These are phyloP conservation scores for Dreissena polymorpha DNA, from an alignment of 1,140 invertebrate species.

Conservation along the genomic window DNA sequence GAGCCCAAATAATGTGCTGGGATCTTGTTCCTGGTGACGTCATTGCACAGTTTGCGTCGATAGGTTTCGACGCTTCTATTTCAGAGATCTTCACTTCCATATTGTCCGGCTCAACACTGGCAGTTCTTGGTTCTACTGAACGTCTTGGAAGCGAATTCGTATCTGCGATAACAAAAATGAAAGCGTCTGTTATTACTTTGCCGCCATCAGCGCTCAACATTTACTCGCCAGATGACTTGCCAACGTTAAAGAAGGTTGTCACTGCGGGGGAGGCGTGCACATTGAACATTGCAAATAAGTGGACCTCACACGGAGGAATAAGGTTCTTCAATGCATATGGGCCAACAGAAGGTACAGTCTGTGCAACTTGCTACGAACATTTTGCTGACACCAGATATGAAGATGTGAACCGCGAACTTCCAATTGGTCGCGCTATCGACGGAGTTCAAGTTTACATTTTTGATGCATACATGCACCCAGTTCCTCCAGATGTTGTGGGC, in stretches of 20 bases:
- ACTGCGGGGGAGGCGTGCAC: slow-evolving; percentile 68
- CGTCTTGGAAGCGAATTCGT: slow-evolving; percentile 65
- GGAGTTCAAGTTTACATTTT: slow-evolving; percentile 63
- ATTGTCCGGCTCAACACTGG: slow-evolving; percentile 61
- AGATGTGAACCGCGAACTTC: slow-evolving; percentile 60
- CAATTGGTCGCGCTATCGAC: slow-evolving; percentile 61
- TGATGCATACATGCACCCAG: slow-evolving; percentile 66
- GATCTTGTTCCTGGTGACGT: slow-evolving; percentile 55
- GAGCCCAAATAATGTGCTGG: slow-evolving; percentile 61
- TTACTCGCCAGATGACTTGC: slow-evolving; percentile 61
- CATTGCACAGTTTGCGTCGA: slow-evolving; percentile 66
- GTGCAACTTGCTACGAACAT: slow-evolving; percentile 64
- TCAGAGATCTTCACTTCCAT: slow-evolving; percentile 67
- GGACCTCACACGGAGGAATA: slow-evolving; percentile 53
- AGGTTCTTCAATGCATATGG: slow-evolving; percentile 68
- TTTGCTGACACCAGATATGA: slow-evolving; percentile 32
- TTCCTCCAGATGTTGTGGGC: slow-evolving; percentile 66
- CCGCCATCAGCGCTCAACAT: slow-evolving; percentile 65
- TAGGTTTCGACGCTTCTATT: slow-evolving; percentile 66
- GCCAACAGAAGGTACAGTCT: slow-evolving; percentile 67
- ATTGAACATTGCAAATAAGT: slow-evolving; percentile 59
- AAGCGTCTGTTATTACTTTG: slow-evolving; percentile 61
- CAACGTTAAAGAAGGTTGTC: slow-evolving; percentile 58
- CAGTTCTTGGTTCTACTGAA: slow-evolving; percentile 54
- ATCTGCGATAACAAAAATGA: slow-evolving; percentile 54